Conservation (phyloP, 2,888 invertebrate genomes). For the Acleris laterana region DNA sequence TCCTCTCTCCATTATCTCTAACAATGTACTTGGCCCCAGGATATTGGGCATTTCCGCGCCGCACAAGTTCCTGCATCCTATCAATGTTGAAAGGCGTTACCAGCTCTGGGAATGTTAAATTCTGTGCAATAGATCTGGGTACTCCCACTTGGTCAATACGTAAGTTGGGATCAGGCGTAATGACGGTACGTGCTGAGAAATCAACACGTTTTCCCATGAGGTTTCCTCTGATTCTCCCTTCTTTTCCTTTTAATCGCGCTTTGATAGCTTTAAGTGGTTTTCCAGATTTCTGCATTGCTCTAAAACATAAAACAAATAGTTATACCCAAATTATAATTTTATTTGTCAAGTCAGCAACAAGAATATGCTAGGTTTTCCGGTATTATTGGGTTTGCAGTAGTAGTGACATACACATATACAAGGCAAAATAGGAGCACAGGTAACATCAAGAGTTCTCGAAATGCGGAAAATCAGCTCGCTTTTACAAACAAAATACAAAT, state of each 20-base stretch:
- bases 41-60: conserved; percentile 98
- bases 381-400: no score
- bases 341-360: no score
- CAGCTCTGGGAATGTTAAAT: conserved; percentile 99
- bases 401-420: no score
- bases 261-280: conserved; percentile 99
- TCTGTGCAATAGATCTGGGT: conserved; percentile 98
- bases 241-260: conserved; percentile 98
- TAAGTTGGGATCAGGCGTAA: conserved; percentile 97
- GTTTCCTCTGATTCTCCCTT: conserved; percentile 99
- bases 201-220: conserved; percentile 99
- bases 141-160: conserved; percentile 99
- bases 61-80: conserved; percentile 95
- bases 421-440: no score
- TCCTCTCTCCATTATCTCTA: conserved; percentile 98
- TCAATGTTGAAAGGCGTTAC: conserved; percentile 99
- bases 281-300: conserved; percentile 99
- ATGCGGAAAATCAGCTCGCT: no score
- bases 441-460: no score
- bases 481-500: no score
- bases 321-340: no score
- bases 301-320: conserved; percentile 54
- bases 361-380: no score
- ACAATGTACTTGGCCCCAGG: conserved; percentile 99
- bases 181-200: conserved; percentile 99